Evolutionary conservation across 1,140 invertebrate species (phyloP).

Genomic region (Saxidomus purpurata): DNA sequence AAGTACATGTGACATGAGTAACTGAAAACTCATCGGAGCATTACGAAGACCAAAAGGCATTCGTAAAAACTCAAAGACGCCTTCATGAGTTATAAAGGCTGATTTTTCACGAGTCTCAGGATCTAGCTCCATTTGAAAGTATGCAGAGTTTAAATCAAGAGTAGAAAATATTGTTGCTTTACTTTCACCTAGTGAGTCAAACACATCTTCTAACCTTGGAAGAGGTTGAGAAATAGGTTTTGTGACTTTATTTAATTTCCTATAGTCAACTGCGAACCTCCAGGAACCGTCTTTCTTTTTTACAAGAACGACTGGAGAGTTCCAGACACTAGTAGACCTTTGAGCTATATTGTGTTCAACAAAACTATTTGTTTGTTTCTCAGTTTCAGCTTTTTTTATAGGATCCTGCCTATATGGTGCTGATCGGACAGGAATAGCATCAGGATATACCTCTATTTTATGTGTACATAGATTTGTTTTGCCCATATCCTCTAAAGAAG

Average conservation of each 20-base stretch:
- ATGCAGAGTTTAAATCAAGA: constrained; percentile 69
- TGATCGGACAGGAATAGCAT: constrained; percentile 41
- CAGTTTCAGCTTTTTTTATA: constrained; percentile 30
- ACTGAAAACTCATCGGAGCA: constrained; percentile 64
- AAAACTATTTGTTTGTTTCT: constrained; percentile 53
- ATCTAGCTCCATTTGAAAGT: constrained; percentile 66
- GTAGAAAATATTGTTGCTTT: constrained; percentile 58
- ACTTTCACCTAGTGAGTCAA: constrained; percentile 65
- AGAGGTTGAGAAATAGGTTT: constrained; percentile 62
- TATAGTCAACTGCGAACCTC: constrained; percentile 54
- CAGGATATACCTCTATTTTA: constrained; percentile 59
- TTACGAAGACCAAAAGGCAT: constrained; percentile 66
- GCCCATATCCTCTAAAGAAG: constrained; percentile 54
- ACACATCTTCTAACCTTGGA: constrained; percentile 63
- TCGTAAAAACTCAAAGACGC: constrained; percentile 52
- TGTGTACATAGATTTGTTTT: constrained; percentile 59
- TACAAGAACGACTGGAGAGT: constrained; percentile 54
- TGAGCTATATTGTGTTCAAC: constrained; percentile 45
- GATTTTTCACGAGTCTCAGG: constrained; percentile 65
- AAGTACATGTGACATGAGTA: constrained; percentile 33
- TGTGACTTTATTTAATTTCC: constrained; percentile 63
- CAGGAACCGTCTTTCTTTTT: constrained; percentile 49
- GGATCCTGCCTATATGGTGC: constrained; percentile 49
- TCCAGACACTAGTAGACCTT: constrained; percentile 44
- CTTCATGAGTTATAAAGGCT: constrained; percentile 70